Evolutionary conservation across 2,888 invertebrate genomes (phyloP).

Genomic region (Argyresthia goedartella): DNA sequence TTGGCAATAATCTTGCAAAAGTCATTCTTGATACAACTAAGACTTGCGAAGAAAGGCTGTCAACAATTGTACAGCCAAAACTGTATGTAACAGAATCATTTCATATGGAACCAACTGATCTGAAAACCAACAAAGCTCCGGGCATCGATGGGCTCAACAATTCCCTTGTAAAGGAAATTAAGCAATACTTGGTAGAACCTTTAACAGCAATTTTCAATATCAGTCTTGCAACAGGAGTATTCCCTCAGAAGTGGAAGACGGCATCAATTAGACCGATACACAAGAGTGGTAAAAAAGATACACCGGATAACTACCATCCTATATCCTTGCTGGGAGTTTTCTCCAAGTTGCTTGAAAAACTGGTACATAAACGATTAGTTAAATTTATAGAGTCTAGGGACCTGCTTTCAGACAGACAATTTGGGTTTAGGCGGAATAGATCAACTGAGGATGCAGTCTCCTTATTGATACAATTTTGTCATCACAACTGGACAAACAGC

Average conservation of each 20-base stretch:
- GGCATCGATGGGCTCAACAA: not conserved
- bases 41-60: not conserved
- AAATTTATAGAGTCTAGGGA: not conserved
- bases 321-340: constrained; percentile 2
- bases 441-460: constrained; percentile 3
- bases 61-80: not conserved
- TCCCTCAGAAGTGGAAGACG: constrained; percentile 1
- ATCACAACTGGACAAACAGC: not conserved
- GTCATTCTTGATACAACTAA: not conserved
- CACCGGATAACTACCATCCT: constrained; percentile 1
- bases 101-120: not conserved
- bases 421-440: constrained; percentile 1
- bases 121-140: not conserved
- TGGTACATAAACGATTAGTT: not conserved
- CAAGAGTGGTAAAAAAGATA: not conserved
- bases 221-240: not conserved
- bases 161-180: not conserved
- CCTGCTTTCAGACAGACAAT: not conserved
- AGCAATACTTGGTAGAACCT: not conserved
- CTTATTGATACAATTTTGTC: not conserved
- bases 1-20: not conserved
- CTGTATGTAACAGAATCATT: not conserved
- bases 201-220: not conserved
- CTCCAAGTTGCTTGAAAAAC: constrained; percentile 4
- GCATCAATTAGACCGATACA: constrained; percentile 2